Conservation (phyloP, 1,140 invertebrate genomes). For the Diuraphis noxia region DNA sequence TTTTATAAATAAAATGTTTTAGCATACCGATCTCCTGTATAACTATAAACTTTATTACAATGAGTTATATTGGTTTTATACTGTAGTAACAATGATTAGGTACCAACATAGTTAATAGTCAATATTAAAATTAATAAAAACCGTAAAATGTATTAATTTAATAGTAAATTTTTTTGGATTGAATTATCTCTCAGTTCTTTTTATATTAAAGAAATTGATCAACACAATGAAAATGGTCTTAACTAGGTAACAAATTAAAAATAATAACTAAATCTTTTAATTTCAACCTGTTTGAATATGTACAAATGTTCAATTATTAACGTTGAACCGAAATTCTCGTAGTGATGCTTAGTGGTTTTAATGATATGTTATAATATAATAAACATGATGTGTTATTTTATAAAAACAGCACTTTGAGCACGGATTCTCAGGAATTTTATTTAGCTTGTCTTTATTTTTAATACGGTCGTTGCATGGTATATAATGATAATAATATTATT, state of each 20-base stretch:
- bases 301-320: background rate
- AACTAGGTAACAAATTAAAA: background rate
- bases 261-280: background rate
- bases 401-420: background rate
- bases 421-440: conserved; percentile 13
- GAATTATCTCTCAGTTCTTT: background rate
- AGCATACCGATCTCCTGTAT: no score
- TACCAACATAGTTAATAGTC: no score
- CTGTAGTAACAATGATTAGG: no score
- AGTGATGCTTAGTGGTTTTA: background rate
- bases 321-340: background rate
- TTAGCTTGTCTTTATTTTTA: background rate
- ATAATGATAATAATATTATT: conserved; percentile 17
- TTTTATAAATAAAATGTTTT: no score
- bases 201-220: background rate
- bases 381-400: background rate
- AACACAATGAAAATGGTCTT: background rate
- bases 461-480: background rate
- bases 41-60: no score
- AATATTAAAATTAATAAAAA: no score
- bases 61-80: no score
- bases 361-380: background rate
- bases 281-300: background rate
- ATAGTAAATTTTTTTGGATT: no score
- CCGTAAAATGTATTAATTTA: no score